Conservation (phyloP, 92 coral and sea anemone species). For the Epizoanthus scotinus region DNA sequence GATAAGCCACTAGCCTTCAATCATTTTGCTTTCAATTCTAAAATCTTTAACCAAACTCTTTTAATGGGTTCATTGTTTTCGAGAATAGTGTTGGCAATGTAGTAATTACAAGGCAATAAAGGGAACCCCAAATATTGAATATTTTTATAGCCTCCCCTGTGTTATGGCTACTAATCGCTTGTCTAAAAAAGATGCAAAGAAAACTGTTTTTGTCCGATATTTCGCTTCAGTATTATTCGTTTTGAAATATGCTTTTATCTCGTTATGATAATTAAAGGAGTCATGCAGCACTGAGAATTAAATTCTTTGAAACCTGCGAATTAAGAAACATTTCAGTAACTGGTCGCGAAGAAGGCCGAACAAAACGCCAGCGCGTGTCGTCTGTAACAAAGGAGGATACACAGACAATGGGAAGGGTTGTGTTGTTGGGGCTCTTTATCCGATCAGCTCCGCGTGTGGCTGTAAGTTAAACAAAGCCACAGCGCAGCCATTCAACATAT, state of each 20-base stretch:
- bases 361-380: conserved; percentile 27
- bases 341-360: background rate
- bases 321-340: background rate
- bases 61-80: conserved; percentile 15
- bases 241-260: background rate
- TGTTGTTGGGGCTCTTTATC: background rate
- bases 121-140: conserved; percentile 9
- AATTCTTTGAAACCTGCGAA: conserved; percentile 3
- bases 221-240: conserved; percentile 5
- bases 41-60: conserved; percentile 3
- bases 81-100: background rate
- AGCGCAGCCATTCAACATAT: background rate
- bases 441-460: background rate
- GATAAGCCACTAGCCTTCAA: conserved; percentile 7
- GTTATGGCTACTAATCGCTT: conserved; percentile 22
- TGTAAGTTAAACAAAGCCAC: background rate
- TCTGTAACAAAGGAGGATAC: conserved; percentile 1
- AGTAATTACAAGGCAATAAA: conserved; percentile 21
- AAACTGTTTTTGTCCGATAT: background rate
- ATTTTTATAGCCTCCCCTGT: background rate
- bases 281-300: background rate
- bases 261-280: conserved; percentile 5
- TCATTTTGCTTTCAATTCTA: background rate
- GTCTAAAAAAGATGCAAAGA: background rate
- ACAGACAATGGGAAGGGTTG: background rate